Percentiles rank a stretch among this genome's conserved stretches.
phyloP scores from a whole-genome alignment of 2,888 invertebrate genomes.

The Strigamia crassipes region DNA sequence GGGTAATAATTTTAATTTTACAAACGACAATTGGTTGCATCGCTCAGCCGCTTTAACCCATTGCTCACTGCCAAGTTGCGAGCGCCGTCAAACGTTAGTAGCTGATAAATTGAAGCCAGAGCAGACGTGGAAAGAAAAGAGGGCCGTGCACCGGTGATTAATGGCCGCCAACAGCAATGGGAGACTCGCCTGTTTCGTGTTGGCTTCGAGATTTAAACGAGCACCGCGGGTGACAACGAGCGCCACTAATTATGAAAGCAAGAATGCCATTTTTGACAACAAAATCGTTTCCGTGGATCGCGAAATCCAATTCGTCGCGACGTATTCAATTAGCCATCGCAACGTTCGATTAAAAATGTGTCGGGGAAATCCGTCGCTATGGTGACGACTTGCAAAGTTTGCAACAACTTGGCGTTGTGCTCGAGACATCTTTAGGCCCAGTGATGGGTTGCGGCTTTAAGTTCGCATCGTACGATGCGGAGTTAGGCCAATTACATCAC shows the following conservation, averaged over 20 bases:
- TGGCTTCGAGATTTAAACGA: conserved; percentile 13
- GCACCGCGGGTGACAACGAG: conserved; percentile 38
- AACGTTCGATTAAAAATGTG: too few species aligned
- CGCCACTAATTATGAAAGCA: conserved; percentile 29
- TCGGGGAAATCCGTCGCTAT: too few species aligned
- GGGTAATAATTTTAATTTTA: conserved; percentile 1
- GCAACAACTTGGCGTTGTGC: too few species aligned
- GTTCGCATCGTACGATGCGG: too few species aligned
- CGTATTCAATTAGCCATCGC: too few species aligned
- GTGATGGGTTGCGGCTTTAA: too few species aligned
- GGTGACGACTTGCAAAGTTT: too few species aligned
- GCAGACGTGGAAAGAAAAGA: not conserved
- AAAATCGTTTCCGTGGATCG: not conserved
- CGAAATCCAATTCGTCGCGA: too few species aligned
- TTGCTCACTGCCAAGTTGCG: conserved; percentile 21
- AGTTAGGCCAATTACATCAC: too few species aligned
- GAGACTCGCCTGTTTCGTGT: conserved; percentile 3
- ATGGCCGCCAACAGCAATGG: conserved; percentile 30
- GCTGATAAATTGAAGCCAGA: conserved; percentile 35
- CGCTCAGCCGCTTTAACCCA: conserved; percentile 2
- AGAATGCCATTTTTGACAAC: not conserved
- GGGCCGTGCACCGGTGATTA: conserved; percentile 1
- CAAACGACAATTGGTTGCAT: not conserved
- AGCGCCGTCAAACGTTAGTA: conserved; percentile 14
- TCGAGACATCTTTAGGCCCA: too few species aligned